Conservation (phyloP, 2,888 invertebrate genomes). For the Holacanthella duospinosa region DNA sequence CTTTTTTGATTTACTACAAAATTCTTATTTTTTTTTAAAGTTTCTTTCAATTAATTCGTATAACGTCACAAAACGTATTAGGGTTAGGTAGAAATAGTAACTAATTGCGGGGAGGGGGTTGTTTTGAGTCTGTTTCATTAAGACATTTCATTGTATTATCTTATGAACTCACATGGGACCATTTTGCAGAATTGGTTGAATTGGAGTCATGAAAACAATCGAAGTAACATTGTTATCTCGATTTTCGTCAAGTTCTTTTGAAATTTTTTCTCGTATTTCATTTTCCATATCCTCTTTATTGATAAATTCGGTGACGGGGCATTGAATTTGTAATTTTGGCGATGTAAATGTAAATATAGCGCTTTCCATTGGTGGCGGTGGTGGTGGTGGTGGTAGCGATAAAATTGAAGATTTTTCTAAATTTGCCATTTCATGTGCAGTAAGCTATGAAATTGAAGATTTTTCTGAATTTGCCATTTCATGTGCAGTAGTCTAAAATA, state of each 20-base stretch:
- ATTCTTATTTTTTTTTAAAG: too few species aligned
- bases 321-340: background rate
- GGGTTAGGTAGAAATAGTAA: too few species aligned
- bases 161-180: slow-evolving; percentile 32
- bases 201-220: slow-evolving; percentile 9
- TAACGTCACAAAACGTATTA: too few species aligned
- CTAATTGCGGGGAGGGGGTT: too few species aligned
- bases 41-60: too few species aligned
- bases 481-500: background rate
- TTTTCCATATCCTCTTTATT: background rate
- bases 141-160: background rate
- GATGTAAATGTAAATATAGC: too few species aligned
- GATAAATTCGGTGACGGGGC: too few species aligned
- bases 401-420: background rate
- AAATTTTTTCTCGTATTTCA: background rate
- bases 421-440: background rate
- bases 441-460: background rate
- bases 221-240: slow-evolving; percentile 39
- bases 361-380: background rate
- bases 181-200: slow-evolving; percentile 28
- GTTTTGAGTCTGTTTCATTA: too few species aligned
- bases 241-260: slow-evolving; percentile 39
- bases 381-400: slow-evolving; percentile 5
- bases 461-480: background rate
- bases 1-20: too few species aligned